Base-by-base conservation (phyloP, 2,888 invertebrate species). In the Theristus sp. region DNA sequence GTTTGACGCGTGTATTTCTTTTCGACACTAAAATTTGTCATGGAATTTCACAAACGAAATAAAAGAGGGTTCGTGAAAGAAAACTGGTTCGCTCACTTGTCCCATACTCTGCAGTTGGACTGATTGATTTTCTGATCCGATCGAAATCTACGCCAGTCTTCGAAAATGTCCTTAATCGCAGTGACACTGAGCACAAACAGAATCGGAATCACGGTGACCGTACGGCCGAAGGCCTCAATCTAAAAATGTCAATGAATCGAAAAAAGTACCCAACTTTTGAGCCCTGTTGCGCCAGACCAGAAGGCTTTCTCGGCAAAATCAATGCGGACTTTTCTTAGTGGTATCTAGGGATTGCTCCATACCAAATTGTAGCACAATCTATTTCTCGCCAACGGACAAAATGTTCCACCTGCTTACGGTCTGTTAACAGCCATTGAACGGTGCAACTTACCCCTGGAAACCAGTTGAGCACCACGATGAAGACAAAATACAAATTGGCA, bases 401-500 rank as follows among this genome's bases (percentile, higher is more conserved):
- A n/a, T n/a, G n/a, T n/a, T n/a, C n/a, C n/a, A n/a, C n/a, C n/a
- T n/a, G n/a, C n/a, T n/a, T n/a, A n/a, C n/a, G n/a, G n/a, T n/a
- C n/a, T n/a, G n/a, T n/a, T n/a, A n/a, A n/a, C n/a, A n/a, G n/a
- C n/a, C n/a, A n/a, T n/a, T n/a, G n/a, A n/a, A n/a, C n/a, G n/a
- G n/a, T n/a, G n/a, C n/a, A 22, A 31, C 64, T 65, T 28, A 91
- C 87, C 46, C 84, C 83, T 1, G 91, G 91, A 73, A 93, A 85
- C 90, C 90, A 93, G 79, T 94, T 94, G 65, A 94, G 82, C 68
- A 91, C 79, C 70, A 93, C 90, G 74, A 96, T 91, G 74, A 91
- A 88, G 73, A 94, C 85, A 78, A 96, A 96, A 80, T 94, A 96
- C 71, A 96, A 81, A 81, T 96, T 96, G 65, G 94, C 94, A 73